phyloP scores from a whole-genome alignment of 1,140 invertebrate genomes.

The Calycopis cecrops region DNA sequence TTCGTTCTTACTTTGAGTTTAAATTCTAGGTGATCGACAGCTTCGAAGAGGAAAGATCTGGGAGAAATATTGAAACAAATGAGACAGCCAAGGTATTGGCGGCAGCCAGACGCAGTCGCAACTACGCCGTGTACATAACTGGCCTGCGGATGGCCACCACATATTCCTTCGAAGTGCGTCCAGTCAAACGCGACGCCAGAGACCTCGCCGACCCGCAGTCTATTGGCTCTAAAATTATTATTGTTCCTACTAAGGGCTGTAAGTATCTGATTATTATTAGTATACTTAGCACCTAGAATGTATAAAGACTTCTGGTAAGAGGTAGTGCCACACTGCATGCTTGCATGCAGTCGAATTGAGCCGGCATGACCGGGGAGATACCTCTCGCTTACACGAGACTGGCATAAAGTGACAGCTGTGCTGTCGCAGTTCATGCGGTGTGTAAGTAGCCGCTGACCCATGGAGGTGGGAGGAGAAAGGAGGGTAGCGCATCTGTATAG shows the following conservation, averaged over 20 bases:
- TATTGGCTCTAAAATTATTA: constrained; percentile 75
- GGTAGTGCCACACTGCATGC: no score
- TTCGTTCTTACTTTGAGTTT: neutral
- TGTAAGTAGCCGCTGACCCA: no score
- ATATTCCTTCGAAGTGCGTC: constrained; percentile 84
- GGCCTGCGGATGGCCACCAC: constrained; percentile 85
- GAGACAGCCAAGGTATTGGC: constrained; percentile 33
- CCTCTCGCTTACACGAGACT: no score
- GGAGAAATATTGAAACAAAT: constrained; percentile 29
- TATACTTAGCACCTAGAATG: no score
- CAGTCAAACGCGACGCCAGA: constrained; percentile 61
- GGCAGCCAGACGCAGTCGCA: constrained; percentile 41
- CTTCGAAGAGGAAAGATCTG: constrained; percentile 52
- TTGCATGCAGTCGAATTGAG: no score
- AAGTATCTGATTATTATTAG: constrained; percentile 56
- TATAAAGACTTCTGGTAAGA: no score
- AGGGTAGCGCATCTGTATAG: no score
- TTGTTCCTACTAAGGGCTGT: constrained; percentile 88
- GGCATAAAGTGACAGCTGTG: no score
- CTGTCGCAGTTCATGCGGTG: no score
- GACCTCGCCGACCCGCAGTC: constrained; percentile 60
- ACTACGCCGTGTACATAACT: constrained; percentile 76
- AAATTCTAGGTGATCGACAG: constrained; percentile 65
- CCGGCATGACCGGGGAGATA: no score
- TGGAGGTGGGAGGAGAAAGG: no score